Percentiles rank a stretch among this genome's conserved stretches.
phyloP scores from a whole-genome alignment of 2,113 vertebrate genomes.

The Willisornis vidua region DNA sequence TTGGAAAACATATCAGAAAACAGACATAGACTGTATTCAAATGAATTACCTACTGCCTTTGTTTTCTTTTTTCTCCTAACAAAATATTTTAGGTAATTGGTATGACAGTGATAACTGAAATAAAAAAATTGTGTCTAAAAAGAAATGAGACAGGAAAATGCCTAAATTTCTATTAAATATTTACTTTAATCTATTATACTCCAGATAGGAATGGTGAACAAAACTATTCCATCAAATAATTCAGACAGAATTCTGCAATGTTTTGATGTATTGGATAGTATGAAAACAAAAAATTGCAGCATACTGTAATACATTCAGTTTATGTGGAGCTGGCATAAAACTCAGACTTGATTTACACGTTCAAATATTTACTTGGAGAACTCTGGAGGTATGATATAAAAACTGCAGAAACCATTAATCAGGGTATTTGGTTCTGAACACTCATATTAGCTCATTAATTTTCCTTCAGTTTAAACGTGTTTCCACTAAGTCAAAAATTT shows the following conservation, averaged over 20 bases:
- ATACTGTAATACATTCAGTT: not conserved
- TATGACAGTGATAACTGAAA: not conserved
- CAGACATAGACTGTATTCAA: not conserved
- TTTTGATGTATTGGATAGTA: not conserved
- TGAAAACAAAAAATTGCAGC: not conserved
- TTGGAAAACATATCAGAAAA: not conserved
- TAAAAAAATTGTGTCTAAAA: not conserved
- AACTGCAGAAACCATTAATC: not conserved
- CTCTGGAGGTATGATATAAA: not conserved
- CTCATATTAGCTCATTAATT: conserved; percentile 11
- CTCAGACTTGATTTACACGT: not conserved
- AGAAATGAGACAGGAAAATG: not conserved
- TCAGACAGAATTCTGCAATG: not conserved
- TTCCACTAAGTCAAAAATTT: conserved; percentile 11
- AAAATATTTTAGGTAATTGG: not conserved
- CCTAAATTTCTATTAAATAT: not conserved
- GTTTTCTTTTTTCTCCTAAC: not conserved
- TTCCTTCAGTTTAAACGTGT: not conserved
- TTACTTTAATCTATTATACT: not conserved
- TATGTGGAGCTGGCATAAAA: not conserved
- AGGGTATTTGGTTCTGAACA: not conserved
- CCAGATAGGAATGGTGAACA: not conserved
- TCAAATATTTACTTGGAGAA: conserved; percentile 14
- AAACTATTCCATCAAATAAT: not conserved
- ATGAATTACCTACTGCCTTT: not conserved